Evolutionary conservation across 2,888 invertebrate genomes (phyloP).

Genomic region (Pseudoips prasinana): DNA sequence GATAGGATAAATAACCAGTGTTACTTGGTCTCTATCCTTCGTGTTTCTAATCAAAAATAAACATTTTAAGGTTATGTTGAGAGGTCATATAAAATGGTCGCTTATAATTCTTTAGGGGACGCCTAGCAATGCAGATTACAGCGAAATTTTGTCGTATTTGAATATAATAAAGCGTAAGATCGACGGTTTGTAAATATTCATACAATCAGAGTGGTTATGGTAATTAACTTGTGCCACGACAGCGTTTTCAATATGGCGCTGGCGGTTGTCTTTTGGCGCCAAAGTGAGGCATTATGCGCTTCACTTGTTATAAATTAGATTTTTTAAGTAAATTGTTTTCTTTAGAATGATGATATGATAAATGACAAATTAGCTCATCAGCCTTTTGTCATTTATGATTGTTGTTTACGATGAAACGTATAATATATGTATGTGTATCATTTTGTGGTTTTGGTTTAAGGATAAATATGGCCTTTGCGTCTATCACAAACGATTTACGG

Average conservation of each 20-base stretch:
- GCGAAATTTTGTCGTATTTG: slow-evolving; percentile 37
- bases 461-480: no score
- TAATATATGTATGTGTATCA: no score
- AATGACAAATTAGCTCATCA: no score
- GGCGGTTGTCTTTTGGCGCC: slow-evolving; percentile 30
- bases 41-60: slow-evolving; percentile 3
- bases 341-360: no score
- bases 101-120: slow-evolving; percentile 20
- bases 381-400: no score
- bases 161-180: slow-evolving; percentile 38
- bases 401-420: no score
- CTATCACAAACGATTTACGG: no score
- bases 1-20: slow-evolving; percentile 8
- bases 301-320: slow-evolving; percentile 28
- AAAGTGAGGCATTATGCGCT: slow-evolving; percentile 28
- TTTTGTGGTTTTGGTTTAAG: no score
- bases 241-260: slow-evolving; percentile 34
- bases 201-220: slow-evolving; percentile 36
- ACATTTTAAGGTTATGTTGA: slow-evolving; percentile 3
- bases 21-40: slow-evolving; percentile 9
- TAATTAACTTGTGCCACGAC: slow-evolving; percentile 32
- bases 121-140: slow-evolving; percentile 30
- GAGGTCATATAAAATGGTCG: slow-evolving; percentile 9
- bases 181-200: slow-evolving; percentile 39
- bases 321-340: slow-evolving; percentile 17